Percentiles rank a stretch among this genome's conserved stretches.
Evolutionary conservation across 2,797 vertebrate species (phyloP).

Genomic region (Pseudochirops cupreus): DNA sequence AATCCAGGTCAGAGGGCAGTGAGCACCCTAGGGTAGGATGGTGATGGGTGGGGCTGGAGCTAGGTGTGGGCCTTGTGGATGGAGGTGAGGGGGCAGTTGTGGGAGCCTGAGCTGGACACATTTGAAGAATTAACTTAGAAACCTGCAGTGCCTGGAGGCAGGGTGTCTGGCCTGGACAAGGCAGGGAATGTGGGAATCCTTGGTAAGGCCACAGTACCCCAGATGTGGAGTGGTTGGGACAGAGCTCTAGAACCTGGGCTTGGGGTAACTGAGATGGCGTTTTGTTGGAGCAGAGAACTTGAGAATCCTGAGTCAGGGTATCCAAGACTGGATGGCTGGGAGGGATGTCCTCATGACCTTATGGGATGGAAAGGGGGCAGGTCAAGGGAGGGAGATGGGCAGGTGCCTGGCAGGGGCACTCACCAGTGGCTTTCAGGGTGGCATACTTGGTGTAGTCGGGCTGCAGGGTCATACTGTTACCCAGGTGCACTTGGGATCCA

Average conservation of each 20-base stretch:
- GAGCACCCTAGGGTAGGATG: neutral
- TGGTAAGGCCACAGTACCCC: no score
- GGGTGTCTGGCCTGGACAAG: no score
- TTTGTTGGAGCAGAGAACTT: neutral
- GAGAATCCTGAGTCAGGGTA: no score
- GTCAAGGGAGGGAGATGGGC: no score
- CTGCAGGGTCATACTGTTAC: constrained; percentile 77
- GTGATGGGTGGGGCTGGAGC: neutral
- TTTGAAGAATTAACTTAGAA: neutral
- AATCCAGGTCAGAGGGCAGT: neutral
- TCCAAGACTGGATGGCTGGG: accelerated
- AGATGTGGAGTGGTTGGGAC: no score
- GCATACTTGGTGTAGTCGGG: constrained; percentile 91
- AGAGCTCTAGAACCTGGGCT: no score
- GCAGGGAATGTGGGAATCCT: no score
- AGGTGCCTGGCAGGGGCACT: constrained; percentile 72
- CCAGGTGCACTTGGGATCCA: constrained; percentile 86
- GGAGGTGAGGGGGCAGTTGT: neutral
- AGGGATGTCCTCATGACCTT: neutral
- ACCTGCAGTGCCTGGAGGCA: no score
- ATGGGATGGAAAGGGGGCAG: neutral
- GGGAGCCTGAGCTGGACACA: neutral
- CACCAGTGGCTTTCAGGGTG: constrained; percentile 92
- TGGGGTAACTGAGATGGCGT: neutral
- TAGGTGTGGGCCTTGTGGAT: neutral